Evolutionary conservation across 2,888 invertebrate species (phyloP), one percentile per base, ranked within the genome.

Genomic region (Tenthredo amoena): DNA sequence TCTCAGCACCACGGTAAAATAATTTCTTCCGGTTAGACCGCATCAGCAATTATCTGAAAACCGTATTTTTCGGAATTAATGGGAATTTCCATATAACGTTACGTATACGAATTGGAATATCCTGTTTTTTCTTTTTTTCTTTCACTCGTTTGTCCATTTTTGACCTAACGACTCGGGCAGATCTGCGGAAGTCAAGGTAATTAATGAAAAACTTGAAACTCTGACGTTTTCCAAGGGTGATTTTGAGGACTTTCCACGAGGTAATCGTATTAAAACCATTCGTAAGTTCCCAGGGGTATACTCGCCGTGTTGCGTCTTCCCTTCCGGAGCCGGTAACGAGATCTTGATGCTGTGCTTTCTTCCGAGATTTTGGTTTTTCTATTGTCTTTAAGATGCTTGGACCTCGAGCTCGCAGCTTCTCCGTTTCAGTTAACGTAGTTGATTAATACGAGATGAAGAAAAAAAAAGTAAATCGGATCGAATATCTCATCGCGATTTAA

Each of bases 191-290:
- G 26, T 65, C 12, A 2, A 31, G 31, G 6, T 71, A 71, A 71
- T 34, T 71, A 10, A 31, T 71, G 71, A 34, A 15, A 18, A 71
- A 37, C 37, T 21, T 34, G 40, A 72, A 72, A 72, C 40, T 72
- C 43, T 43, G 21, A 21, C 72, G 21, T 43, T 40, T 40, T 21
- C 43, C 1, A 26, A 43, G n/a, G n/a, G 21, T 43, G n/a, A 40
- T 72, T 71, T 43, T n/a, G 40, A 21, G 21, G n/a, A 43, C 3
- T 86, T 88, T 86, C 87, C 85, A 47, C 85, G 50, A 50, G 62
- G 86, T 89, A 89, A 89, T 89, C 89, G 89, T 87, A 89, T 89
- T 90, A 90, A 88, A 90, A 86, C 87, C 90, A 87, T 88, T 88
- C 88, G 88, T 87, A 88, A 89, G 89, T 89, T 89, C 89, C 87